These are phyloP conservation scores for Coecobrya sp. DNA, from an alignment of 2,888 invertebrate genomes.

Conservation along the genomic window DNA sequence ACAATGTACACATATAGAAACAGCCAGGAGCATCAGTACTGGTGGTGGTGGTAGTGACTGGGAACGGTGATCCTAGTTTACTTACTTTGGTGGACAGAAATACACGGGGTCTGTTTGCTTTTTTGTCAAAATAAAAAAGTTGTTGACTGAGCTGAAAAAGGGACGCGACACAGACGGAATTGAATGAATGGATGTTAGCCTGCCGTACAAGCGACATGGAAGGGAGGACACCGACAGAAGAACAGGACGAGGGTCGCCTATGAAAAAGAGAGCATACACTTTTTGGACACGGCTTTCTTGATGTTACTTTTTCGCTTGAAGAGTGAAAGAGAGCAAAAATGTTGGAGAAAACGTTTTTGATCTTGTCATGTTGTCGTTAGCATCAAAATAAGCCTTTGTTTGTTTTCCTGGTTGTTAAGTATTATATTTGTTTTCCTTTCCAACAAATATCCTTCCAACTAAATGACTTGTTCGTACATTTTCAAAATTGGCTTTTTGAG, in stretches of 20 bases:
- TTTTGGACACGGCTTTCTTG: slow-evolving; percentile 50
- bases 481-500: slow-evolving; percentile 20
- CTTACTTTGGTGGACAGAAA: slow-evolving; percentile 67
- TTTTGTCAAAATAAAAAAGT: slow-evolving; percentile 71
- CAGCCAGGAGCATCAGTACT: slow-evolving; percentile 51
- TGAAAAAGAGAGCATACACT: slow-evolving; percentile 50
- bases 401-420: slow-evolving; percentile 35
- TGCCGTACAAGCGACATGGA: slow-evolving; percentile 34
- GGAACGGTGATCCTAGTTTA: slow-evolving; percentile 51
- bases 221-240: slow-evolving; percentile 27
- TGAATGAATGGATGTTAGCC: slow-evolving; percentile 35
- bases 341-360: slow-evolving; percentile 62
- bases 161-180: slow-evolving; percentile 60
- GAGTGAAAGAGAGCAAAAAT: slow-evolving; percentile 14
- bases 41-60: slow-evolving; percentile 4
- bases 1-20: slow-evolving; percentile 53
- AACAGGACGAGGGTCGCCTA: slow-evolving; percentile 36
- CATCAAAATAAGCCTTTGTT: slow-evolving; percentile 54
- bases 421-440: slow-evolving; percentile 49
- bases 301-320: slow-evolving; percentile 21
- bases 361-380: slow-evolving; percentile 65
- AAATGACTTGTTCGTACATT: slow-evolving; percentile 11
- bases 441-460: slow-evolving; percentile 43
- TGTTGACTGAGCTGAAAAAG: slow-evolving; percentile 73
- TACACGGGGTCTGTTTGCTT: slow-evolving; percentile 60